Conservation (phyloP, 2,113 vertebrate genomes). For the Scytalopus superciliaris region DNA sequence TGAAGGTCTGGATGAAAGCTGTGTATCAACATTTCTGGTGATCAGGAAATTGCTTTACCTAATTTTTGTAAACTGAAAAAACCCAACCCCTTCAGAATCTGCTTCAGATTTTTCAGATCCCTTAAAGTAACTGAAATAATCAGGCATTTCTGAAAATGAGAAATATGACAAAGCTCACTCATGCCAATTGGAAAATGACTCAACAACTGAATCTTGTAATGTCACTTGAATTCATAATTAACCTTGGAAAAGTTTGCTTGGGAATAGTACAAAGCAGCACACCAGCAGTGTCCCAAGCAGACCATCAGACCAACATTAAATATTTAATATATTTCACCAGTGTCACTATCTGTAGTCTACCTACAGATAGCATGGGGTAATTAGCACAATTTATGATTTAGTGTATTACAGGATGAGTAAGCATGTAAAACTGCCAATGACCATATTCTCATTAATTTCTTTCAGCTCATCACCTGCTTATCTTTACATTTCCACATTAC, state of each 20-base stretch:
- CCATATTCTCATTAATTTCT: not conserved
- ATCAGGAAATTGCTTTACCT: not conserved
- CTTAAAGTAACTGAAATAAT: not conserved
- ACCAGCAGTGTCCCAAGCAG: not conserved
- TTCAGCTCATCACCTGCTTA: constrained; percentile 4
- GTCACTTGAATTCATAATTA: not conserved
- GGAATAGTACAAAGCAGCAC: not conserved
- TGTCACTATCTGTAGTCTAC: not conserved
- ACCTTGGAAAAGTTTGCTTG: not conserved
- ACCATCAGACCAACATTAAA: not conserved
- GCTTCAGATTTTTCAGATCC: not conserved
- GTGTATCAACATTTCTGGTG: not conserved
- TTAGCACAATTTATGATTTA: not conserved
- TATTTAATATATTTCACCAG: not conserved
- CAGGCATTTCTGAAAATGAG: not conserved
- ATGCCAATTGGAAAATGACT: not conserved
- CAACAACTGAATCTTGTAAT: not conserved
- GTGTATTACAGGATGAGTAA: not conserved
- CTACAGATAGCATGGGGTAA: not conserved
- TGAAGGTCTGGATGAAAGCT: not conserved
- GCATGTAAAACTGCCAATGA: not conserved
- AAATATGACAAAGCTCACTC: not conserved
- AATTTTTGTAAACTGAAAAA: not conserved
- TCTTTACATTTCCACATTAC: not conserved
- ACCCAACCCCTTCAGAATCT: not conserved